Base-by-base conservation (phyloP, 1,140 invertebrate species). In the Drosophila erecta region DNA sequence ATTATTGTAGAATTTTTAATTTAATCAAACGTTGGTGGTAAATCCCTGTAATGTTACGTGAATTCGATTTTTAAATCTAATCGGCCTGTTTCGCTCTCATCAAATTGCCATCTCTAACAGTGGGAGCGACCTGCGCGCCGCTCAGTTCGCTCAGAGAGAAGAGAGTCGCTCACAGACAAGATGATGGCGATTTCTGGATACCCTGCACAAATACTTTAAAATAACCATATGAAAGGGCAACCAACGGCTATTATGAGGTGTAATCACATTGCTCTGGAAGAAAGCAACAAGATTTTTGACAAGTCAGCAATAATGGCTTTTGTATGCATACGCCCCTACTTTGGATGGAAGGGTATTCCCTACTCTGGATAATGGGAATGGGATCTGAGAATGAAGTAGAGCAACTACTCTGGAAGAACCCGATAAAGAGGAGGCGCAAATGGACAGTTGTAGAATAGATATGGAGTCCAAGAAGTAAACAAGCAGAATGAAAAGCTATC, bases 391-490 rank as follows among this genome's bases (percentile, higher is more conserved):
- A 56, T 61, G 33, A 50, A 61, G n/a, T 14, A 15, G 17, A 10
- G 33, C 35, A 24, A 22, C 17, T 17, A 22, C 33, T 24, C 24
- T 24, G 24, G 53, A 24, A 35, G 33, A 37, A 14, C 22, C 40
- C 20, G 17, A 24, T 17, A 33, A 24, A 3, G 14, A 22, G 38
- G 17, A 14, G 24, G 70, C 33, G 49, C 14, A 58, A 40, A 20
- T 30, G 51, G 69, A 37, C 43, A 54, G 71, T 62, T 60, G 70
- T 54, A 54, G 51, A 47, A 60, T 53, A 56, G 49, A 24, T 49
- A 33, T 15, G 14, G 27, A 30, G 27, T 17, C 57, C 40, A 37
- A 73, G 69, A 74, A 74, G 71, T 74, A 74, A 74, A 74, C 70
- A 74, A 74, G 56, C 53, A 61, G 47, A 35, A 50, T 46, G 46